These are phyloP conservation scores for Cerceris ruficornis DNA, from an alignment of 2,888 invertebrate species.

Conservation along the genomic window DNA sequence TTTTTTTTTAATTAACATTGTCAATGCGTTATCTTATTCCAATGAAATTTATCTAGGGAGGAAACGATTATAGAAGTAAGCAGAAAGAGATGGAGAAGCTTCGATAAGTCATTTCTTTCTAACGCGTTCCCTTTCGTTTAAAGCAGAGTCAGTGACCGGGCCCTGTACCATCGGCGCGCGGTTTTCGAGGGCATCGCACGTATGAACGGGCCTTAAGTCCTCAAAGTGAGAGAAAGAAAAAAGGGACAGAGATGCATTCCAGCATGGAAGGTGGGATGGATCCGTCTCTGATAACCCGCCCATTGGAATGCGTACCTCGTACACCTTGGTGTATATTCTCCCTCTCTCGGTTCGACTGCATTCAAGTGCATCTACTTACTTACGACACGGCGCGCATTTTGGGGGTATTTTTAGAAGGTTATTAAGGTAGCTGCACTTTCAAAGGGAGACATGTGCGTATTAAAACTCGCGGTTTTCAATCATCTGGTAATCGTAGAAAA, in stretches of 20 bases:
- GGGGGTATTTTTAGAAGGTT: slow-evolving; percentile 56
- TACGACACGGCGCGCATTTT: slow-evolving; percentile 45
- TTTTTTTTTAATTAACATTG: too few relatives aligned
- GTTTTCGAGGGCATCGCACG: slow-evolving; percentile 49
- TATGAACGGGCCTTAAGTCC: slow-evolving; percentile 64
- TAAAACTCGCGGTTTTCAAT: neutral
- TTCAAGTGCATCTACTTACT: slow-evolving; percentile 59
- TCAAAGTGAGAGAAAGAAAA: slow-evolving; percentile 52
- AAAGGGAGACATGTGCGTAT: neutral
- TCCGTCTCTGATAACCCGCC: slow-evolving; percentile 80
- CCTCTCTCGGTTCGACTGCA: slow-evolving; percentile 64
- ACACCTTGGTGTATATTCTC: slow-evolving; percentile 73
- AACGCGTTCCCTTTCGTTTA: slow-evolving; percentile 51
- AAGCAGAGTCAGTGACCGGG: slow-evolving; percentile 45
- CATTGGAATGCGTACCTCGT: slow-evolving; percentile 79
- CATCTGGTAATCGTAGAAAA: too few relatives aligned
- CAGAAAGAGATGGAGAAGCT: too few relatives aligned
- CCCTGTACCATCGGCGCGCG: neutral
- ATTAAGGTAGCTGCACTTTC: neutral
- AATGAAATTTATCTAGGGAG: too few relatives aligned
- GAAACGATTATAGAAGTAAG: too few relatives aligned
- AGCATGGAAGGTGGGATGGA: slow-evolving; percentile 78
- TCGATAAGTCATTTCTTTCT: neutral
- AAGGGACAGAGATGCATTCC: slow-evolving; percentile 65
- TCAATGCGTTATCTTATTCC: too few relatives aligned